Evolutionary conservation across 2,888 invertebrate genomes (phyloP), one percentile per base, ranked within the genome.

Genomic region (Drosophila lutescens): DNA sequence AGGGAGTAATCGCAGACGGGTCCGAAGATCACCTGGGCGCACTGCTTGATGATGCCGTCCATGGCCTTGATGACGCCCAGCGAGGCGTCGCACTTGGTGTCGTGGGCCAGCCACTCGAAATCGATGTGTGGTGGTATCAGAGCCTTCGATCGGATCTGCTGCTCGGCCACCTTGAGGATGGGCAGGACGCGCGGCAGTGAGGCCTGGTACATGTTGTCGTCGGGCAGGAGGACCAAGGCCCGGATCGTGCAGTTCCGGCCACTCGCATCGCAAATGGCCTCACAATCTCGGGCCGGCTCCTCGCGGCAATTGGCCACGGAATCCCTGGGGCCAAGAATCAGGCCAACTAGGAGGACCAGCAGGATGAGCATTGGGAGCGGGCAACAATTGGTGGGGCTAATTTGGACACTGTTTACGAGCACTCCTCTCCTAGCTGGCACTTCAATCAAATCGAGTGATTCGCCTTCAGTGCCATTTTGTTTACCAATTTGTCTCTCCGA

Each of bases 1-100:
- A 97, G 91, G 32, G 95, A 95, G 91, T 95, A 96, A 86, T 97
- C 97, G 82, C 97, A 97, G 1, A 95, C 94, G 0, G 97, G 96
- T 10, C 97, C 97, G 80, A 97, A 95, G 85, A 97, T 95, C 0
- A 96, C 94, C 86, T 97, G 95, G 0, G 95, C 95, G 90, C 96
- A 96, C 81, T 95, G 94, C 67, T 94, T 92, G 13, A 93, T 94
- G 89, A 95, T 95, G 2, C 95, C 95, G 80, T 96, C 95, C 81
- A 97, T 95, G 1, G 96, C 95, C 0, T 94, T 94, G 54, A 95
- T 94, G 55, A 95, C 94, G 0, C 95, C 96, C 89, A 94, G 94
- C 0, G 95, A 95, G 2, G 95, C 95, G 79, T 95, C 95, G 76
- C 96, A 96, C 69, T 94, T 93, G 88, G 96, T 96, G 89, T 96